Conservation (phyloP, 2,113 vertebrate genomes). For the Zosterops japonicus region DNA sequence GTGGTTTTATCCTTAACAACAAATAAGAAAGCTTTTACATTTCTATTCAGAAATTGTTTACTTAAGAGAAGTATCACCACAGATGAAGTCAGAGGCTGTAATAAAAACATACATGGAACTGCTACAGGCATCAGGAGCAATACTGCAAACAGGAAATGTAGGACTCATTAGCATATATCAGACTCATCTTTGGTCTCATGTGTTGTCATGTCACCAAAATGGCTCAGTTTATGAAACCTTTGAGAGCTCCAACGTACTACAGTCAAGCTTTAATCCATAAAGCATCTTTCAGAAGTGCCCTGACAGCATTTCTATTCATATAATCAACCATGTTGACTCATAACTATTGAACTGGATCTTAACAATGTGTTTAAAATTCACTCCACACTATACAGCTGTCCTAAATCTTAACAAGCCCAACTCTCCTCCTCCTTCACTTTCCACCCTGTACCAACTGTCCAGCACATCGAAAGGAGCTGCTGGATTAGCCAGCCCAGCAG, state of each 20-base stretch:
- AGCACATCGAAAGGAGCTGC: conserved; percentile 1
- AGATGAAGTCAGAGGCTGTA: background rate
- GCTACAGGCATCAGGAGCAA: conserved; percentile 2
- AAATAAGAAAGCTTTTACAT: background rate
- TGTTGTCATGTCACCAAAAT: background rate
- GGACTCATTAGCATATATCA: conserved; percentile 29
- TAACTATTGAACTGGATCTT: conserved; percentile 50
- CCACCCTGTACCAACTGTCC: background rate
- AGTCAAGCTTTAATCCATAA: conserved; percentile 3
- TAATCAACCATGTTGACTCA: background rate
- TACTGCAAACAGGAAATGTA: conserved; percentile 3
- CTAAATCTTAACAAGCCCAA: background rate
- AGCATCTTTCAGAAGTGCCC: background rate
- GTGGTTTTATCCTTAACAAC: conserved; percentile 7
- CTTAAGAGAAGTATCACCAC: background rate
- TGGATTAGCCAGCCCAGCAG: conserved; percentile 44
- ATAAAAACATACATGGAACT: background rate
- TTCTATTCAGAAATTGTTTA: conserved; percentile 16
- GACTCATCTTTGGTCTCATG: background rate
- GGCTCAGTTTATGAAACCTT: background rate
- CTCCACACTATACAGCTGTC: background rate
- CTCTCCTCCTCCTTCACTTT: background rate
- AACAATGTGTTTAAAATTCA: conserved; percentile 47
- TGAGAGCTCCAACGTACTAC: background rate
- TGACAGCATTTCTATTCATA: background rate